Conservation (phyloP, 2,797 vertebrate genomes). For the Prionace glauca region DNA sequence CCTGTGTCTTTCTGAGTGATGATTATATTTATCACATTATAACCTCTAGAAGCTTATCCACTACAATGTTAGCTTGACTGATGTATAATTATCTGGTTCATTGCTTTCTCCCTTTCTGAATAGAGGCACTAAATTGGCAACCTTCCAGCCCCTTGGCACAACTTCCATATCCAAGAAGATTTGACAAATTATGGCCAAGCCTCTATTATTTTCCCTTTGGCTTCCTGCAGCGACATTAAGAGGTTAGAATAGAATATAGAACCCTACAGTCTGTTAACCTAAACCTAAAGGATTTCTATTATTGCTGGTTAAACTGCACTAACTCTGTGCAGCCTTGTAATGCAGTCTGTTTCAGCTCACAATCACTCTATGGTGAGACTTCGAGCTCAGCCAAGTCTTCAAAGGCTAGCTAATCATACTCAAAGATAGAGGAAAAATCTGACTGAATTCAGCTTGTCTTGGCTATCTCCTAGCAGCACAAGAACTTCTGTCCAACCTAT, state of each 20-base stretch:
- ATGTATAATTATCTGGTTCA: background rate
- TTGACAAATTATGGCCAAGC: background rate
- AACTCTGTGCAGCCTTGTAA: background rate
- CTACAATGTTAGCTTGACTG: background rate
- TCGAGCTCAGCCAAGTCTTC: background rate
- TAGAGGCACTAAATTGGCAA: background rate
- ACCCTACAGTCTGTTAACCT: background rate
- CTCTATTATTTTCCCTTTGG: background rate
- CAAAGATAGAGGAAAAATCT: background rate
- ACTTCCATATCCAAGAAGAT: background rate
- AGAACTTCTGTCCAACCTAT: background rate
- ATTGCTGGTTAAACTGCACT: background rate
- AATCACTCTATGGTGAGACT: background rate
- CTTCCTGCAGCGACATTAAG: background rate
- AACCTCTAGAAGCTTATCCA: background rate
- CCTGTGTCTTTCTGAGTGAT: background rate
- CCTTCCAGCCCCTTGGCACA: background rate
- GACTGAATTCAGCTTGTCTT: background rate
- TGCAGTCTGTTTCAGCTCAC: background rate
- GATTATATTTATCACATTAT: background rate
- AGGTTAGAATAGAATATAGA: too few relatives aligned
- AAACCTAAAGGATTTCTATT: background rate
- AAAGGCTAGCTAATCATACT: background rate
- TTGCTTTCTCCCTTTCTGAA: background rate
- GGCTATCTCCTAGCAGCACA: background rate